A percentile compares a stretch with the other conserved stretches of the same genome.
Conservation (phyloP, 2,113 vertebrate genomes). For the Pomatostomus ruficeps region DNA sequence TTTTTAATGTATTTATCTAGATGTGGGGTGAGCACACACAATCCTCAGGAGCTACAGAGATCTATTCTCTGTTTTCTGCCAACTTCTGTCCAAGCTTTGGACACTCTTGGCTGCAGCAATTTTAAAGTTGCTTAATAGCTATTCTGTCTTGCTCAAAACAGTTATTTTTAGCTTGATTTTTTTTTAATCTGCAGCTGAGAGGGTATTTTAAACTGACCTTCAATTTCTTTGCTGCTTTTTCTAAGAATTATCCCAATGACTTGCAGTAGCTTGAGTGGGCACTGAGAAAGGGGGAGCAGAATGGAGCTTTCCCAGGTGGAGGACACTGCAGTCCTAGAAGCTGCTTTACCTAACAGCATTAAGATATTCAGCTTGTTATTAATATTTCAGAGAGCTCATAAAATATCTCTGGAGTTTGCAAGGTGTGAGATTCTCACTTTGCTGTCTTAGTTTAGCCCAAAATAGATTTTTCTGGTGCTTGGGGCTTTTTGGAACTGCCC, state of each 20-base stretch:
- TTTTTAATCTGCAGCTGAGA: background rate
- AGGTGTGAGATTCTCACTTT: background rate
- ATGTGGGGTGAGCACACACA: background rate
- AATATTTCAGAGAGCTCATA: background rate
- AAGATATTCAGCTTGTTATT: background rate
- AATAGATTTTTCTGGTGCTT: background rate
- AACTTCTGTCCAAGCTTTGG: background rate
- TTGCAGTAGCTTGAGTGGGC: background rate
- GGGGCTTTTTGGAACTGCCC: background rate
- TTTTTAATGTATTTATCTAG: background rate
- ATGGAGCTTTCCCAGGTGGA: background rate
- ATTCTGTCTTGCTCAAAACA: background rate
- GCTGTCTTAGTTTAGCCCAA: background rate
- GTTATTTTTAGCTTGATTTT: background rate
- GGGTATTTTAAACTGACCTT: background rate
- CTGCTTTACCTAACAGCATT: background rate
- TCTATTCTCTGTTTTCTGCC: background rate
- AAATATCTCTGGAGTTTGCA: background rate
- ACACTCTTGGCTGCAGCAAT: background rate
- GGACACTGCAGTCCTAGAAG: background rate
- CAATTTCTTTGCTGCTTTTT: background rate
- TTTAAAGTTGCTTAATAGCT: background rate
- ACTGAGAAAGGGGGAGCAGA: background rate
- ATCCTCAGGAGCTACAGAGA: background rate
- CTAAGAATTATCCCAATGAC: background rate